phyloP scores from a whole-genome alignment of 2,797 vertebrate species.

The Clamator glandarius region DNA sequence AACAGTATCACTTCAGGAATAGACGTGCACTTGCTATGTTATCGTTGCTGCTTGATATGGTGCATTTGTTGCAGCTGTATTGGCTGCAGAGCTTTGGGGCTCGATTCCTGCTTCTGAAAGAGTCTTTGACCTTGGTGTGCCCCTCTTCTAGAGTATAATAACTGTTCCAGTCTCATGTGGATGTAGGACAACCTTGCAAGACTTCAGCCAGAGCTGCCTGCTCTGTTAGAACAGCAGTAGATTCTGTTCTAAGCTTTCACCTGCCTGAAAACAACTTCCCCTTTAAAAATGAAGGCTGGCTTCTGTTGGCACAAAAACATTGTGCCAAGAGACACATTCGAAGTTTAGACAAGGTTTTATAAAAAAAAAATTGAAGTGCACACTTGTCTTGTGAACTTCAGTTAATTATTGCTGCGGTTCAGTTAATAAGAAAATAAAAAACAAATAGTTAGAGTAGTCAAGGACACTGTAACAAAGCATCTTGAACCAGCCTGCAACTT shows the following conservation, averaged over 20 bases:
- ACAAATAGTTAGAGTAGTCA: background rate
- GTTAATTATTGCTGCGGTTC: background rate
- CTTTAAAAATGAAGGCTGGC: background rate
- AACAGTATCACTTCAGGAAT: background rate
- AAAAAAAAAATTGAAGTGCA: background rate
- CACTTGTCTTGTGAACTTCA: background rate
- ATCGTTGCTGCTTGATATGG: background rate
- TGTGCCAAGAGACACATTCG: background rate
- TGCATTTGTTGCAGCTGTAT: background rate
- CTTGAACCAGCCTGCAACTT: background rate
- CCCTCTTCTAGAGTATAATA: background rate
- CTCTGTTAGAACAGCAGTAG: background rate
- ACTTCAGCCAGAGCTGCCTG: background rate
- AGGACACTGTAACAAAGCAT: background rate
- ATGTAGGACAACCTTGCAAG: background rate
- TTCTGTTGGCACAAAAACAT: background rate
- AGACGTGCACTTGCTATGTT: background rate
- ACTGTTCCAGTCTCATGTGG: background rate
- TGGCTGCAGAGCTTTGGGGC: background rate
- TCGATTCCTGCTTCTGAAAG: background rate
- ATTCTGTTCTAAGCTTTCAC: conserved; percentile 32
- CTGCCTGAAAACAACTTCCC: background rate
- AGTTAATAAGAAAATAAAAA: background rate
- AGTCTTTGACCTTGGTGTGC: background rate
- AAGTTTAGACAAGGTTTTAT: background rate